phyloP scores from a whole-genome alignment of 2,888 invertebrate genomes.

The Acanthosepion lycidas region DNA sequence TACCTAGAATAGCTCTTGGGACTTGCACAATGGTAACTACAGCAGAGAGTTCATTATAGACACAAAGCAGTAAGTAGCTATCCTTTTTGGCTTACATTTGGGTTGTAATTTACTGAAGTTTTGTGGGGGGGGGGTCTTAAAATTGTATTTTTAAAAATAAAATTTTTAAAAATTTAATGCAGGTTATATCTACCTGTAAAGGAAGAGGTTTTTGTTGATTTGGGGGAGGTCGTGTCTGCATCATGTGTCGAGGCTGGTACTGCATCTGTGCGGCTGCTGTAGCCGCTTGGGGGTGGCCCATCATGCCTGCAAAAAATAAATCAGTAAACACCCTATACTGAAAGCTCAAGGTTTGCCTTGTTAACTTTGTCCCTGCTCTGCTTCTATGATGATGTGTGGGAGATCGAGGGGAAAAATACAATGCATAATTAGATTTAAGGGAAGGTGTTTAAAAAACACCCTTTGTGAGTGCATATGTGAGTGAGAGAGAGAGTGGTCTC shows the following conservation, averaged over 20 bases:
- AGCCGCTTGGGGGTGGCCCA: background rate
- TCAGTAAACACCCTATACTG: conserved; percentile 8
- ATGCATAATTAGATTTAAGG: no score
- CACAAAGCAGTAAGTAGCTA: background rate
- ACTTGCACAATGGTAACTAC: background rate
- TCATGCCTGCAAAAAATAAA: conserved; percentile 39
- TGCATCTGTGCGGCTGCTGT: conserved; percentile 24
- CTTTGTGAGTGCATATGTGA: no score
- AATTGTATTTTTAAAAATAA: background rate
- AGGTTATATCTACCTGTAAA: conserved; percentile 16
- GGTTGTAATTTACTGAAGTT: no score
- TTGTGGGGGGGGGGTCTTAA: no score
- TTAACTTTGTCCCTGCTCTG: background rate
- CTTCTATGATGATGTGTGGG: background rate
- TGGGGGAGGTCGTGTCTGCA: background rate
- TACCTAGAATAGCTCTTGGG: no score
- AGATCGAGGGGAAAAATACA: background rate
- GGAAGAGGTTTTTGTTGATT: conserved; percentile 34
- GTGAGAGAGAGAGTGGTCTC: no score
- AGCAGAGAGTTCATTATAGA: background rate
- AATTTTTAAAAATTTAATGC: background rate
- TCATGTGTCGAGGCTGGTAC: background rate
- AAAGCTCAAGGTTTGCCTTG: background rate
- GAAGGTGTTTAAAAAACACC: no score
- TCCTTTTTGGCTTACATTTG: no score